phyloP scores from a whole-genome alignment of 2,797 vertebrate genomes.

The Scarus forsteni region DNA sequence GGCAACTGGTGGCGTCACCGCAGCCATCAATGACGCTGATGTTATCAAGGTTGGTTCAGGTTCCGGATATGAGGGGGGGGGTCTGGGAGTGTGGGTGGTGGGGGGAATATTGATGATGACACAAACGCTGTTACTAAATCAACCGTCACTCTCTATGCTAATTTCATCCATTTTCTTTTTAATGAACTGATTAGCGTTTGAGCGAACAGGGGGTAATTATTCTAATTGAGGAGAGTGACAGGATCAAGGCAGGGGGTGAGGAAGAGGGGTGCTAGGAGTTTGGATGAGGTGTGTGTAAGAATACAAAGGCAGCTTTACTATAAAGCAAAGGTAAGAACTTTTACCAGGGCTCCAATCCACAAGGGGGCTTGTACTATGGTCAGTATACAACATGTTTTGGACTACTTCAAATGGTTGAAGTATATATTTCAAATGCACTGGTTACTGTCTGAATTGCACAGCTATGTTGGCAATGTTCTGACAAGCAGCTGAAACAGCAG shows the following conservation, averaged over 20 bases:
- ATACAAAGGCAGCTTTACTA: too few relatives aligned
- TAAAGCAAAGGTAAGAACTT: too few relatives aligned
- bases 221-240: constrained; percentile 86
- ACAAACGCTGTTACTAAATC: constrained; percentile 81
- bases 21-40: constrained; percentile 49
- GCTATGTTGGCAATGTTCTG: too few relatives aligned
- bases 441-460: too few relatives aligned
- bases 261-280: constrained; percentile 52
- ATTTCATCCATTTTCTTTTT: constrained; percentile 88
- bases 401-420: too few relatives aligned
- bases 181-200: constrained; percentile 87
- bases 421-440: too few relatives aligned
- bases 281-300: constrained; percentile 46
- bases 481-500: too few relatives aligned
- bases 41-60: constrained; percentile 56
- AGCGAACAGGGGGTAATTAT: constrained; percentile 87
- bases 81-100: not conserved
- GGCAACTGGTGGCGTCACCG: constrained; percentile 51
- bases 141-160: constrained; percentile 83
- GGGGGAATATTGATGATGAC: constrained; percentile 68
- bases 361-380: too few relatives aligned
- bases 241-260: constrained; percentile 75
- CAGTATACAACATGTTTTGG: too few relatives aligned
- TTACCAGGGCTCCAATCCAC: too few relatives aligned
- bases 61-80: constrained; percentile 29